phyloP scores from a whole-genome alignment of 1,140 invertebrate species.

The Lepeophtheirus salmonis region DNA sequence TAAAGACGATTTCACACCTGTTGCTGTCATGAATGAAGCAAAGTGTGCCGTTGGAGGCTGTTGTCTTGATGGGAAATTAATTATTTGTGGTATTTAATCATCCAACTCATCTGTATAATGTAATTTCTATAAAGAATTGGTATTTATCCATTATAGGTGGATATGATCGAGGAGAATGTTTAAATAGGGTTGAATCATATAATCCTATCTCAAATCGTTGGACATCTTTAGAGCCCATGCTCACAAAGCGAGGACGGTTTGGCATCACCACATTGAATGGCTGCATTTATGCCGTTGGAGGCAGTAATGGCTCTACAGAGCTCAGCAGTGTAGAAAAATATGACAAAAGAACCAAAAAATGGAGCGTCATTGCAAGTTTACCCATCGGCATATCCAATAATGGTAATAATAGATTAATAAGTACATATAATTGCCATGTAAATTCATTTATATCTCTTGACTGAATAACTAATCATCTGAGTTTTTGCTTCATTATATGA shows the following conservation, averaged over 20 bases:
- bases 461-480: too few relatives aligned
- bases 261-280: constrained; percentile 44
- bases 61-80: constrained; percentile 41
- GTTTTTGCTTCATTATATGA: too few relatives aligned
- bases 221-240: constrained; percentile 45
- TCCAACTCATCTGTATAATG: too few relatives aligned
- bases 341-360: constrained; percentile 37
- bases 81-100: constrained; percentile 45
- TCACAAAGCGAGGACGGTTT: constrained; percentile 47
- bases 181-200: constrained; percentile 52
- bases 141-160: constrained; percentile 43
- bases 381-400: constrained; percentile 45
- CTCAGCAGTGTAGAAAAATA: constrained; percentile 46
- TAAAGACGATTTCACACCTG: constrained; percentile 36
- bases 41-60: constrained; percentile 54
- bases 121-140: too few relatives aligned
- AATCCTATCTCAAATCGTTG: constrained; percentile 46
- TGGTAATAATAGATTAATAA: too few relatives aligned
- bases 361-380: constrained; percentile 41
- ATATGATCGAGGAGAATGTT: constrained; percentile 63
- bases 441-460: too few relatives aligned
- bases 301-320: constrained; percentile 55
- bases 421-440: too few relatives aligned
- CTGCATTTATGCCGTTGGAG: constrained; percentile 52
- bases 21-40: constrained; percentile 44